phyloP scores from a whole-genome alignment of 2,888 invertebrate genomes.

The Zele albiditarsus region DNA sequence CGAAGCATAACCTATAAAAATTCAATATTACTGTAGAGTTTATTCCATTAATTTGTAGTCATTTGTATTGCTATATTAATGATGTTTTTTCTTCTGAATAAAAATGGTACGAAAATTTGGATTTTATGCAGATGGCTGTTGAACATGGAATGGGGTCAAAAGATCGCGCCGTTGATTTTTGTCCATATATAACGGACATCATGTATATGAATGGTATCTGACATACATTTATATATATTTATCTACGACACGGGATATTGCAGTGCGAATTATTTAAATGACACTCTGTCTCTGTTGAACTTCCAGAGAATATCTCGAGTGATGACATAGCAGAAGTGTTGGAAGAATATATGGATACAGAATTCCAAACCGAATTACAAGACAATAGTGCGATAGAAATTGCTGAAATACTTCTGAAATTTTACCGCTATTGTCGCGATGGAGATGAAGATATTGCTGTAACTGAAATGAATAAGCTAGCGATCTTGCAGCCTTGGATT shows the following conservation, averaged over 20 bases:
- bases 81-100: no score
- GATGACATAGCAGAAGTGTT: slow-evolving; percentile 62
- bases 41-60: not conserved
- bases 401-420: slow-evolving; percentile 63
- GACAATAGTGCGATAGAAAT: slow-evolving; percentile 65
- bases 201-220: slow-evolving; percentile 64
- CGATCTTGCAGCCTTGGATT: slow-evolving; percentile 64
- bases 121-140: slow-evolving; percentile 58
- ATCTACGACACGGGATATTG: not conserved
- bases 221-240: slow-evolving; percentile 9
- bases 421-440: slow-evolving; percentile 58
- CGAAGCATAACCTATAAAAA: not conserved
- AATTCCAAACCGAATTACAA: slow-evolving; percentile 64
- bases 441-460: slow-evolving; percentile 53
- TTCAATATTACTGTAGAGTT: not conserved
- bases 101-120: not conserved
- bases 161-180: slow-evolving; percentile 61
- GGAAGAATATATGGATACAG: slow-evolving; percentile 64
- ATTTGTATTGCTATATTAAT: not conserved
- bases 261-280: not conserved
- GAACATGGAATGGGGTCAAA: slow-evolving; percentile 67
- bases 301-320: slow-evolving; percentile 57
- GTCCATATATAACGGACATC: slow-evolving; percentile 60
- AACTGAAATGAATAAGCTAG: slow-evolving; percentile 60
- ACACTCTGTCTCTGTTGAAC: not conserved